Evolutionary conservation across 2,888 invertebrate species (phyloP).

Genomic region (Spicauda simplicius): DNA sequence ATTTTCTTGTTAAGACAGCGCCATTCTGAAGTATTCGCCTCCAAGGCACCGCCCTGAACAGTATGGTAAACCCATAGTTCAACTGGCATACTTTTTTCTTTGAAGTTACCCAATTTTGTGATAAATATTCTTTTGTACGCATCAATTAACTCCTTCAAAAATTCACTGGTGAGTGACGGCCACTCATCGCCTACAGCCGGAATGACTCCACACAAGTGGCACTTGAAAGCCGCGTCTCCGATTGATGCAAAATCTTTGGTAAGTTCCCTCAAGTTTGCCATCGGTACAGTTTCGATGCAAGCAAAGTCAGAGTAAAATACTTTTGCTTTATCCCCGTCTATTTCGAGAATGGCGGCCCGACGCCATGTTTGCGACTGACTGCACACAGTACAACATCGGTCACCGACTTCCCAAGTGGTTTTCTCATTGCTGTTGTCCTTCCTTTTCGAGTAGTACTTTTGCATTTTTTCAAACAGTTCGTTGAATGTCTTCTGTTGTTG

Average conservation of each 20-base stretch:
- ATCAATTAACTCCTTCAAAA: conserved; percentile 81
- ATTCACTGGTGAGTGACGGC: conserved; percentile 86
- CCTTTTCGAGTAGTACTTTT: conserved; percentile 75
- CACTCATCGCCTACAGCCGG: conserved; percentile 88
- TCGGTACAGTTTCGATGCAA: conserved; percentile 73
- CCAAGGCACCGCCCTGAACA: conserved; percentile 86
- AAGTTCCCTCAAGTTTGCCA: conserved; percentile 78
- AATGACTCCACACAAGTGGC: conserved; percentile 88
- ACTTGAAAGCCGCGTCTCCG: conserved; percentile 86
- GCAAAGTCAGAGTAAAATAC: conserved; percentile 89
- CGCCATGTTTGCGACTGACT: conserved; percentile 85
- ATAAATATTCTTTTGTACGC: conserved; percentile 81
- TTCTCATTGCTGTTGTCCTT: conserved; percentile 48
- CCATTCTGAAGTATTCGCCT: conserved; percentile 86
- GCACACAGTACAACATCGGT: conserved; percentile 75
- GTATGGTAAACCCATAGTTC: conserved; percentile 87
- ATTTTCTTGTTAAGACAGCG: conserved; percentile 88
- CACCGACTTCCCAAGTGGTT: conserved; percentile 78
- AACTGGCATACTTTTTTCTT: conserved; percentile 82
- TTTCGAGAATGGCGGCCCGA: conserved; percentile 80
- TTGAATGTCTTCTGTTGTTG: conserved; percentile 73
- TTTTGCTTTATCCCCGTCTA: conserved; percentile 65
- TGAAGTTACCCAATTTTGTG: conserved; percentile 79
- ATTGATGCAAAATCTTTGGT: conserved; percentile 75
- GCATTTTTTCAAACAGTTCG: conserved; percentile 80